phyloP scores from a whole-genome alignment of 2,797 vertebrate species.

The Aselliscus stoliczkanus region DNA sequence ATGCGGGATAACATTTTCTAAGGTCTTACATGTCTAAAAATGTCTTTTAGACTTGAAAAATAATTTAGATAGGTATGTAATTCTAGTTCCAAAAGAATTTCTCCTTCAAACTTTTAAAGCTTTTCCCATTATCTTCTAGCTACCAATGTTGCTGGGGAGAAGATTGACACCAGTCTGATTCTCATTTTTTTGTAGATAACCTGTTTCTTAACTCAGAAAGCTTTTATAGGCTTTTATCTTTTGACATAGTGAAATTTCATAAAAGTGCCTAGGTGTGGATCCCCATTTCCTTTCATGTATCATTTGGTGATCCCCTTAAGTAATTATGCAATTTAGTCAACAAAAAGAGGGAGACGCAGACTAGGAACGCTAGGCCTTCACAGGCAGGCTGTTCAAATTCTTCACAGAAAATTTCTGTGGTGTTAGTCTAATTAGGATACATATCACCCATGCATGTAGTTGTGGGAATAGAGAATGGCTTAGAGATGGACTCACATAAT shows the following conservation, averaged over 20 bases:
- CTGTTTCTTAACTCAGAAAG: background rate
- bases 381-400: background rate
- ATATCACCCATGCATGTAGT: fast-evolving
- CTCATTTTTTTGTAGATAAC: background rate
- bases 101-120: background rate
- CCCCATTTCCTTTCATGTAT: background rate
- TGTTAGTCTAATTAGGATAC: background rate
- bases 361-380: background rate
- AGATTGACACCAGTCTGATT: background rate
- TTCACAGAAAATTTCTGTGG: background rate
- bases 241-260: background rate
- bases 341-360: background rate
- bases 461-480: background rate
- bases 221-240: background rate
- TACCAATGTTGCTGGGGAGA: background rate
- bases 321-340: background rate
- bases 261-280: background rate
- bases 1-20: background rate
- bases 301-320: background rate
- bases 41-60: background rate
- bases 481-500: background rate
- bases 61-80: constrained; percentile 21
- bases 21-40: background rate
- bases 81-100: background rate
- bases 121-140: background rate